These are phyloP conservation scores for Platichthys stellatus DNA, from an alignment of 2,113 vertebrate species.

Conservation along the genomic window DNA sequence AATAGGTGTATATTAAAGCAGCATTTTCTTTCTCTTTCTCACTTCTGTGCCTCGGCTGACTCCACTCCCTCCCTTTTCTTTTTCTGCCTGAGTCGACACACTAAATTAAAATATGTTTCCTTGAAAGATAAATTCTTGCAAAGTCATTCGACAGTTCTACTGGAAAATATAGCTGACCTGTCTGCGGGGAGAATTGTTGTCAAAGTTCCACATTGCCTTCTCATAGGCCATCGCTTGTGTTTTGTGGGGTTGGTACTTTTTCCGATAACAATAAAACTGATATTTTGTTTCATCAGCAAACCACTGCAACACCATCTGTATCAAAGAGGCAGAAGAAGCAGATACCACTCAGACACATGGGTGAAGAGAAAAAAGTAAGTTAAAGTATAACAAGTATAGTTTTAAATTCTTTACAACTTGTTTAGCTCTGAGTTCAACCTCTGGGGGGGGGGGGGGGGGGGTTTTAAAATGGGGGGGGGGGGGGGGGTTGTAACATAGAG, in stretches of 20 bases:
- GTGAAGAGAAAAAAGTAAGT: slow-evolving; percentile 23
- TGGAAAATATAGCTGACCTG: slow-evolving; percentile 9
- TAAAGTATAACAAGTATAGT: neutral
- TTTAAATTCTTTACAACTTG: neutral
- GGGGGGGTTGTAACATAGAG: neutral
- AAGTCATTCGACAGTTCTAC: slow-evolving; percentile 6
- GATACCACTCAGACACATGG: neutral
- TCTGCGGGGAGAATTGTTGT: slow-evolving; percentile 27
- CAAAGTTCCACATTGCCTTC: slow-evolving; percentile 26
- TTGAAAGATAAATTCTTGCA: slow-evolving; percentile 16
- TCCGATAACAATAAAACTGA: slow-evolving; percentile 25
- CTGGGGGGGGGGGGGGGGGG: neutral
- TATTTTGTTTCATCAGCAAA: slow-evolving; percentile 50
- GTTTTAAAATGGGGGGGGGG: too few species aligned
- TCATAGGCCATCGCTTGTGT: slow-evolving; percentile 22
- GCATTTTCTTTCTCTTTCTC: neutral
- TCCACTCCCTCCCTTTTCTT: slow-evolving; percentile 1
- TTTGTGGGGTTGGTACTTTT: slow-evolving; percentile 38
- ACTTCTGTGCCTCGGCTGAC: neutral
- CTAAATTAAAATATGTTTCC: slow-evolving; percentile 27
- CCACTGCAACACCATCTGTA: slow-evolving; percentile 39
- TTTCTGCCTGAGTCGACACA: neutral
- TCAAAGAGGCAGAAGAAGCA: neutral
- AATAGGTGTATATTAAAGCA: slow-evolving; percentile 3
- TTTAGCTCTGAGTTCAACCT: neutral